A percentile compares a stretch with the other conserved stretches of the same genome.
phyloP scores from a whole-genome alignment of 2,888 invertebrate genomes.

The Catonia carolina region DNA sequence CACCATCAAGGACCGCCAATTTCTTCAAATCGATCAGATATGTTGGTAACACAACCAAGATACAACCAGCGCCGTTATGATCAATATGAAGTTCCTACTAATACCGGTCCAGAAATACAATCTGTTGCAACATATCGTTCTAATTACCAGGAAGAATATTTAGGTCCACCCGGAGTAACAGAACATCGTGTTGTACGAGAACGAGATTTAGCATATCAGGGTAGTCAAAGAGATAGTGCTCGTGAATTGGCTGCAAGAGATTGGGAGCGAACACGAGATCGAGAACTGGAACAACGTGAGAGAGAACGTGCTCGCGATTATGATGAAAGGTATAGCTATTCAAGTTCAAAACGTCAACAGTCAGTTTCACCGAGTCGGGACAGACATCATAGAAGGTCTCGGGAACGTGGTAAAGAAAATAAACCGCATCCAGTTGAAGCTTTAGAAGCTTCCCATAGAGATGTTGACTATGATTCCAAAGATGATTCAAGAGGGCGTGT shows the following conservation, averaged over 20 bases:
- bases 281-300: conserved; percentile 34
- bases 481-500: conserved; percentile 20
- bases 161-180: background rate
- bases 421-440: conserved; percentile 18
- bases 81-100: too few species aligned
- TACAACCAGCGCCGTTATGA: too few species aligned
- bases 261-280: conserved; percentile 34
- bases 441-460: conserved; percentile 10
- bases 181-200: conserved; percentile 15
- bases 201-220: conserved; percentile 4
- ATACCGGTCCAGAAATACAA: too few species aligned
- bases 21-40: too few species aligned
- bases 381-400: conserved; percentile 17
- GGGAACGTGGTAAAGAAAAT: conserved; percentile 23
- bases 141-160: too few species aligned
- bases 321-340: conserved; percentile 23
- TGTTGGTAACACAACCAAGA: too few species aligned
- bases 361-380: conserved; percentile 16
- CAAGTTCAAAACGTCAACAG: background rate
- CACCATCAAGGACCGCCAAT: too few species aligned
- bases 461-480: conserved; percentile 15
- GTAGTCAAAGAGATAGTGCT: background rate
- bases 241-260: conserved; percentile 29
- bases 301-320: conserved; percentile 32
- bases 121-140: too few species aligned